These are phyloP conservation scores for Eupithecia insigniata DNA, from an alignment of 2,888 invertebrate genomes.

Conservation along the genomic window DNA sequence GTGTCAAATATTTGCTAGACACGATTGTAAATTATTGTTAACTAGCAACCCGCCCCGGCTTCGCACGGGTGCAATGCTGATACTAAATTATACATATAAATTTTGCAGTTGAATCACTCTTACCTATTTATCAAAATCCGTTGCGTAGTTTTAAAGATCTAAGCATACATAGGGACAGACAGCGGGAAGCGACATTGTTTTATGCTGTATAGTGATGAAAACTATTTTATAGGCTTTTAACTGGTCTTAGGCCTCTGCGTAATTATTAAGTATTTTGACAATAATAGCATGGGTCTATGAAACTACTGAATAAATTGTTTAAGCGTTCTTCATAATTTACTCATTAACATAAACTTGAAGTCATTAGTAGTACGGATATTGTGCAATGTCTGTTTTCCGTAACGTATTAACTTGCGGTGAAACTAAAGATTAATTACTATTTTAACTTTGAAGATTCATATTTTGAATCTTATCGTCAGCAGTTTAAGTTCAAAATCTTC, in stretches of 20 bases:
- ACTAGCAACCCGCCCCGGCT: no score
- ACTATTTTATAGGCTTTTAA: background rate
- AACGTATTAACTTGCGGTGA: conserved; percentile 2
- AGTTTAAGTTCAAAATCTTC: background rate
- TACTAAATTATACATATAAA: no score
- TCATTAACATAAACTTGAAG: background rate
- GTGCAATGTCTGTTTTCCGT: background rate
- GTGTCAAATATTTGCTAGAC: background rate
- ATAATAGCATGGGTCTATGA: conserved; percentile 9
- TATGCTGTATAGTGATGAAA: no score
- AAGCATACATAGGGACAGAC: no score
- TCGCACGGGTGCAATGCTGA: no score
- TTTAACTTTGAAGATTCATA: background rate
- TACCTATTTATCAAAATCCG: no score
- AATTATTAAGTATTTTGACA: conserved; percentile 2
- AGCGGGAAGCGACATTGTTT: no score
- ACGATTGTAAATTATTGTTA: background rate
- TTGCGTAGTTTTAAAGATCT: no score
- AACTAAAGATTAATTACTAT: background rate
- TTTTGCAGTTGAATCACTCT: no score
- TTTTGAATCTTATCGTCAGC: background rate
- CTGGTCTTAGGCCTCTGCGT: background rate
- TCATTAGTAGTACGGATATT: conserved; percentile 6
- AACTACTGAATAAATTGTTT: conserved; percentile 10
- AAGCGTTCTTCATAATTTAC: background rate